These are phyloP conservation scores for Eupelmus urozonus DNA, from an alignment of 2,888 invertebrate species.

Conservation along the genomic window DNA sequence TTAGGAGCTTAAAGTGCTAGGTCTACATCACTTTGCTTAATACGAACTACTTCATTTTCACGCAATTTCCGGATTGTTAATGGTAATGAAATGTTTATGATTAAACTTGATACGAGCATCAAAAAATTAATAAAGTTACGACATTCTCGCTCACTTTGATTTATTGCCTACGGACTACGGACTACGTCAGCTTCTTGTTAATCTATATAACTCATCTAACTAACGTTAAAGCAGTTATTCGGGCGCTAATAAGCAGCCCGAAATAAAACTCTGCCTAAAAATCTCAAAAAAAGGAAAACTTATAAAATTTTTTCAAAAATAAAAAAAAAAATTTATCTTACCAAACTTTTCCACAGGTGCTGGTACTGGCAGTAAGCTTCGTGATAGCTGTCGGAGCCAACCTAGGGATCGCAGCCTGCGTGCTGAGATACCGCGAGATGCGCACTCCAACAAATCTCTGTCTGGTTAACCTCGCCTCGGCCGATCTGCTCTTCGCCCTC, in stretches of 20 bases:
- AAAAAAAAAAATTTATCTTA: background rate
- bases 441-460: slow-evolving; percentile 81
- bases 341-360: slow-evolving; percentile 20
- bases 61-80: no score
- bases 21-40: no score
- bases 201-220: no score
- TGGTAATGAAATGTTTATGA: no score
- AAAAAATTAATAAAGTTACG: no score
- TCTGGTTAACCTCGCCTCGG: slow-evolving; percentile 81
- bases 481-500: slow-evolving; percentile 81
- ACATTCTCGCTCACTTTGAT: no score
- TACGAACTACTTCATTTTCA: no score
- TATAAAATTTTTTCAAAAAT: background rate
- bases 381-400: slow-evolving; percentile 79
- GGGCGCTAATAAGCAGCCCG: no score
- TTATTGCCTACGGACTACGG: no score
- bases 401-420: slow-evolving; percentile 78
- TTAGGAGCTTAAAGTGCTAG: no score
- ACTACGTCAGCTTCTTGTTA: no score
- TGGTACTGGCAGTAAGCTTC: slow-evolving; percentile 76
- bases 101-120: no score
- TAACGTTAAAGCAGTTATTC: background rate
- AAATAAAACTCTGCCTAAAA: background rate
- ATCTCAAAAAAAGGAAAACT: background rate
- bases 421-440: slow-evolving; percentile 79